Evolutionary conservation across 2,888 invertebrate species (phyloP).

Genomic region (Crocallis elinguaria): DNA sequence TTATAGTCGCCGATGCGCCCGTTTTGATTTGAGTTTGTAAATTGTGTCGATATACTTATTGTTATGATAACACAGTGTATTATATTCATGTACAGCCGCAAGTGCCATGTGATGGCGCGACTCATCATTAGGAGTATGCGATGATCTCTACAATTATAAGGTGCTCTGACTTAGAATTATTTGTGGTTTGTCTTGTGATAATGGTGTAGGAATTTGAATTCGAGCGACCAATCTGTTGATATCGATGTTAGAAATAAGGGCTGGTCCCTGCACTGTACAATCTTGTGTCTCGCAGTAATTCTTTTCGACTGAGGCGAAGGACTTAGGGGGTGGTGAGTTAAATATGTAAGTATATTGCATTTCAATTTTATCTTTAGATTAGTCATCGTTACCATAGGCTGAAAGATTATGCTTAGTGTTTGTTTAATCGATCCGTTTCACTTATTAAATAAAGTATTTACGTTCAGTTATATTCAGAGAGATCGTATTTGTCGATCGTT

Average conservation of each 20-base stretch:
- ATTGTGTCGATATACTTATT: conserved; percentile 78
- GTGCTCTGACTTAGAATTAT: conserved; percentile 83
- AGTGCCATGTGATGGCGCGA: conserved; percentile 78
- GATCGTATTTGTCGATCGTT: conserved; percentile 1
- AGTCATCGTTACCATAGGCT: conserved; percentile 69
- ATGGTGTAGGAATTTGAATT: conserved; percentile 69
- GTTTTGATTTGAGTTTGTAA: conserved; percentile 68
- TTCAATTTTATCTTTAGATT: conserved; percentile 68
- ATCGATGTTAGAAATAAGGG: conserved; percentile 70
- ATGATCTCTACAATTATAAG: conserved; percentile 85
- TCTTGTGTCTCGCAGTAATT: conserved; percentile 42
- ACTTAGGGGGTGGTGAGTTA: conserved; percentile 40
- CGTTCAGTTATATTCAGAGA: conserved; percentile 1
- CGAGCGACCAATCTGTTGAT: conserved; percentile 77
- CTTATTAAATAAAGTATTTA: background rate
- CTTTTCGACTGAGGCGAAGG: conserved; percentile 41
- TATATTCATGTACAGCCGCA: conserved; percentile 74
- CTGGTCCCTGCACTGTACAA: conserved; percentile 65
- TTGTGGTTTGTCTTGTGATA: conserved; percentile 80
- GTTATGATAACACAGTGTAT: conserved; percentile 65
- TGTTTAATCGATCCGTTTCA: conserved; percentile 29
- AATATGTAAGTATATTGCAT: conserved; percentile 68
- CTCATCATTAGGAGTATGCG: conserved; percentile 69
- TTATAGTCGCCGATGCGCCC: conserved; percentile 64
- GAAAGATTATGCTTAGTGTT: conserved; percentile 53